Evolutionary conservation across 2,113 vertebrate species (phyloP), one percentile per base, ranked within the genome.

Genomic region (Cavia porcellus): DNA sequence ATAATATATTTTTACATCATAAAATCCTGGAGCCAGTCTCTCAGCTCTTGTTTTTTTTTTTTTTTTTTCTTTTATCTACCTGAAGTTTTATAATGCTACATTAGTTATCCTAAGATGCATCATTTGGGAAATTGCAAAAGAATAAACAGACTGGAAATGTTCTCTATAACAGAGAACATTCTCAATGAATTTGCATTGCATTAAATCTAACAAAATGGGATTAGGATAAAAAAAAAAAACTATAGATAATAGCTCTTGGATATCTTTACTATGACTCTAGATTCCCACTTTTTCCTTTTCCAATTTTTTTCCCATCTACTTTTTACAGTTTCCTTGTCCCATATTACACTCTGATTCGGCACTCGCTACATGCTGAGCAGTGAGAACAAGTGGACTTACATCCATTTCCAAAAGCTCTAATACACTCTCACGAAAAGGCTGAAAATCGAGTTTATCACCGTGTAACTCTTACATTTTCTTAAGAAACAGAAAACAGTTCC

Each of bases 311-410:
- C 7, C 2, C 45, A 3, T 45, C 19, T 86, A 55, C 74, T 0
- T 79, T 28, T 2, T 64, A n/a, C n/a, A n/a, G n/a, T n/a, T n/a
- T n/a, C n/a, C n/a, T n/a, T n/a, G n/a, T 22, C 4, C 10, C 10
- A 75, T 0, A n/a, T 32, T 45, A 28, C 1, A 20, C 12, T 64
- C 15, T 25, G 15, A 14, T 32, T 47, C 11, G 88, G 32, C 19
- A 45, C 20, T 12, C 50, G 9, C 14, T 47, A 47, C 11, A 61
- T 45, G 12, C 1, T 64, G 5, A 80, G 25, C 22, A 90, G 22
- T 5, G 90, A 35, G 7, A 82, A 17, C 12, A 38, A 79, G 15
- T 13, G 24, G 38, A 1, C 0, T 12, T 5, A 14, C 0, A 0
- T 1, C 1, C 30, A 75, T 3, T 47, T 74, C 13, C 3, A 42